These are phyloP conservation scores for Lypha dubia DNA, from an alignment of 2,888 invertebrate genomes.

Conservation along the genomic window DNA sequence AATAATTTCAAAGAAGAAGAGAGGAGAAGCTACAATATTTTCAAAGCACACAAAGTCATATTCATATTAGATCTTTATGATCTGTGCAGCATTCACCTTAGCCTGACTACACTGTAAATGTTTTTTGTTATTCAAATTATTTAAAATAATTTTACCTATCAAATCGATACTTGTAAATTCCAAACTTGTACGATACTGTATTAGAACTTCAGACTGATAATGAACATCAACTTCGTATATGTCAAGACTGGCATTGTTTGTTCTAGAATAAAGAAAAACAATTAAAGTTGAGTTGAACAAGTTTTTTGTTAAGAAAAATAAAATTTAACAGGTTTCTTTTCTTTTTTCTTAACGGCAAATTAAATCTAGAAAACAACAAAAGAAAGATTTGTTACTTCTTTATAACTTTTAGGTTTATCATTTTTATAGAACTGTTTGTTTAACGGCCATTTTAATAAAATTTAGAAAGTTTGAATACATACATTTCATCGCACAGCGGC, in stretches of 20 bases:
- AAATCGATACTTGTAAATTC: constrained; percentile 83
- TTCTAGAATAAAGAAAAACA: constrained; percentile 57
- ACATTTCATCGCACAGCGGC: constrained; percentile 73
- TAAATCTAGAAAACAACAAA: no score
- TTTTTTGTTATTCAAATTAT: neutral
- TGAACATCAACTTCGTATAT: constrained; percentile 82
- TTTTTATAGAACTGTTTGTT: neutral
- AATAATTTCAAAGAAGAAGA: no score
- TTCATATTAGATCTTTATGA: no score
- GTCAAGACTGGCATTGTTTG: constrained; percentile 65
- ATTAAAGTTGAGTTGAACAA: neutral
- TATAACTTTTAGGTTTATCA: no score
- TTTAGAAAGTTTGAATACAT: constrained; percentile 28
- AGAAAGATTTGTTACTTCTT: no score
- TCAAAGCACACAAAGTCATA: no score
- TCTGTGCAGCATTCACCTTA: neutral
- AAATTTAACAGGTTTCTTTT: no score
- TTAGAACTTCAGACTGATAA: constrained; percentile 81
- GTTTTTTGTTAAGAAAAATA: constrained; percentile 2
- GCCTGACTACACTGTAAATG: no score
- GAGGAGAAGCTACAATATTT: no score
- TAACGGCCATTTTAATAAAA: neutral
- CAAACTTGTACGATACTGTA: constrained; percentile 83
- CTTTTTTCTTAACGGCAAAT: no score
- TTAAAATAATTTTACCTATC: constrained; percentile 78